Conservation (phyloP, 2,113 vertebrate genomes). For the Micronisus gabar region DNA sequence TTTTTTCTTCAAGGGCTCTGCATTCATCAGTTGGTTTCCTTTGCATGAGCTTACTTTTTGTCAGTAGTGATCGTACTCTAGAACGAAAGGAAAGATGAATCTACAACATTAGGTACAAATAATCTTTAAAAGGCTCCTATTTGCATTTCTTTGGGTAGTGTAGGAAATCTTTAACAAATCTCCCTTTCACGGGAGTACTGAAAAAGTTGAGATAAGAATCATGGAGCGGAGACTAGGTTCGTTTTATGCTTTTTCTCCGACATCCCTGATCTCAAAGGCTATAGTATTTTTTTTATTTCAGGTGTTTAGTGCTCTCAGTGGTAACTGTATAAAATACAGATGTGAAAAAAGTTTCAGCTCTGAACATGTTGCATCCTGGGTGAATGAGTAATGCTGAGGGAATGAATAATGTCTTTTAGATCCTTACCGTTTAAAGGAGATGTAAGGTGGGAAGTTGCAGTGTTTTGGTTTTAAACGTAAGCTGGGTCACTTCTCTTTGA, state of each 20-base stretch:
- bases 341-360: background rate
- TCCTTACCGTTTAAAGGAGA: background rate
- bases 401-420: background rate
- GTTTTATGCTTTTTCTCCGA: background rate
- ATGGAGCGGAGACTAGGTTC: accelerated
- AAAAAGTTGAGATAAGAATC: background rate
- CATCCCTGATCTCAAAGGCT: background rate
- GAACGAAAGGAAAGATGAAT: background rate
- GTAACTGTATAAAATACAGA: background rate
- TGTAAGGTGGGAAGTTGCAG: background rate
- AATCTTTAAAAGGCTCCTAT: background rate
- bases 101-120: background rate
- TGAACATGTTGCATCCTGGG: background rate
- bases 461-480: background rate
- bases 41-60: background rate
- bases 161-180: background rate
- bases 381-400: background rate
- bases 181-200: background rate
- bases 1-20: background rate
- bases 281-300: background rate
- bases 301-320: background rate
- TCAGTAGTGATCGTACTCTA: background rate
- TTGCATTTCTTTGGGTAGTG: background rate
- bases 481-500: background rate
- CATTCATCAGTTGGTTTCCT: background rate